These are phyloP conservation scores for Platorchestia sp. DNA, from an alignment of 1,140 invertebrate species.

Conservation along the genomic window DNA sequence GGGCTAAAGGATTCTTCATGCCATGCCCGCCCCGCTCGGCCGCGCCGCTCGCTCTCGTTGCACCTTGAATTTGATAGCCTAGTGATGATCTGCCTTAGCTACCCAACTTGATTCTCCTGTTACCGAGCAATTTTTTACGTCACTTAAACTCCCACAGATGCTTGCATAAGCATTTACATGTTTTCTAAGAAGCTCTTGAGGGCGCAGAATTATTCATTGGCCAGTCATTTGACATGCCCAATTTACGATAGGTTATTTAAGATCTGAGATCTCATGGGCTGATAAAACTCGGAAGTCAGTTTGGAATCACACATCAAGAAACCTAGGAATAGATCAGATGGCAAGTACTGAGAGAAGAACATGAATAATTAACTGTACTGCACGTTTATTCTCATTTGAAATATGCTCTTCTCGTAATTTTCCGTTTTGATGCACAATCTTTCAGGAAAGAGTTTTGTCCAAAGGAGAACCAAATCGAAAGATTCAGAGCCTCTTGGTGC, in stretches of 20 bases:
- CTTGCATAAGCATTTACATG: background rate
- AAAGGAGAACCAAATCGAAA: background rate
- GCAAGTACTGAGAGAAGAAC: background rate
- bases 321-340: background rate
- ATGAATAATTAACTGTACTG: no score
- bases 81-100: conserved; percentile 23
- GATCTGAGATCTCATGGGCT: background rate
- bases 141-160: background rate
- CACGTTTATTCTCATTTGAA: no score
- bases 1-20: conserved; percentile 44
- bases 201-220: background rate
- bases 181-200: background rate
- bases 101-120: conserved; percentile 21
- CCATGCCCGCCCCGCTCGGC: conserved; percentile 15
- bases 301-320: background rate
- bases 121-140: background rate
- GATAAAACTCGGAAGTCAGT: background rate
- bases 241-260: background rate
- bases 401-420: no score
- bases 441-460: background rate
- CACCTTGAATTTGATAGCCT: conserved; percentile 36
- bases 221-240: background rate
- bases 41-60: conserved; percentile 40
- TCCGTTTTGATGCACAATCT: background rate
- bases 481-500: background rate